These are phyloP conservation scores for Mormyrus lacerda DNA, from an alignment of 2,113 vertebrate species.

Conservation along the genomic window DNA sequence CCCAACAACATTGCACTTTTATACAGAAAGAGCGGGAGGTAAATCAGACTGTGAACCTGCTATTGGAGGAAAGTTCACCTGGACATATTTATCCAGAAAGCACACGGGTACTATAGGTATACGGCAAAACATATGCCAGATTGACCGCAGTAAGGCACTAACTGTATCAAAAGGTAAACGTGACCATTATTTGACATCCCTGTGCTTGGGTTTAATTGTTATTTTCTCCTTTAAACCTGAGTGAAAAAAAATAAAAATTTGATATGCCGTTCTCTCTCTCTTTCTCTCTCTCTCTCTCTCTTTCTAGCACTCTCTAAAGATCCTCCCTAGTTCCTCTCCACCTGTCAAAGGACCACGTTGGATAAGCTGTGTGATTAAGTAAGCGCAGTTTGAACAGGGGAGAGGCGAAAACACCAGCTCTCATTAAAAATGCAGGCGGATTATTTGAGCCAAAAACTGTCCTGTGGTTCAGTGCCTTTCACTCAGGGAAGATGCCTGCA, in stretches of 20 bases:
- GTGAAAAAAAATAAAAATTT: background rate
- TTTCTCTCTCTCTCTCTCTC: background rate
- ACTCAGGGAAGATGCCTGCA: background rate
- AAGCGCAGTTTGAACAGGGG: background rate
- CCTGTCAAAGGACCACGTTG: background rate
- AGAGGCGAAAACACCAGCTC: background rate
- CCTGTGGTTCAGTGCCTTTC: constrained; percentile 16
- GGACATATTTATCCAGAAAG: background rate
- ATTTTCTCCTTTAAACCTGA: background rate
- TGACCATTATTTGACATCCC: background rate
- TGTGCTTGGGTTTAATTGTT: background rate
- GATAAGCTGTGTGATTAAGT: background rate
- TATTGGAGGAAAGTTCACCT: background rate
- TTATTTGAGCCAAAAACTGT: constrained; percentile 9
- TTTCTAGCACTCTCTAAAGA: background rate
- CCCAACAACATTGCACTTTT: background rate
- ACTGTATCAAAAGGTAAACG: background rate
- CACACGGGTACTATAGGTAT: background rate
- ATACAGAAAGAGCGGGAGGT: background rate
- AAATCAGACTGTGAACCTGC: background rate
- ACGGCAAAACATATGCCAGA: background rate
- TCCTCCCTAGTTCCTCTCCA: background rate
- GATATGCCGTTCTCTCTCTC: background rate
- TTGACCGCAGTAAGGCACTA: background rate
- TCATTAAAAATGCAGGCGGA: constrained; percentile 16